These are phyloP conservation scores for Scaptomyza caliginosa DNA, from an alignment of 2,888 invertebrate species.

Conservation along the genomic window DNA sequence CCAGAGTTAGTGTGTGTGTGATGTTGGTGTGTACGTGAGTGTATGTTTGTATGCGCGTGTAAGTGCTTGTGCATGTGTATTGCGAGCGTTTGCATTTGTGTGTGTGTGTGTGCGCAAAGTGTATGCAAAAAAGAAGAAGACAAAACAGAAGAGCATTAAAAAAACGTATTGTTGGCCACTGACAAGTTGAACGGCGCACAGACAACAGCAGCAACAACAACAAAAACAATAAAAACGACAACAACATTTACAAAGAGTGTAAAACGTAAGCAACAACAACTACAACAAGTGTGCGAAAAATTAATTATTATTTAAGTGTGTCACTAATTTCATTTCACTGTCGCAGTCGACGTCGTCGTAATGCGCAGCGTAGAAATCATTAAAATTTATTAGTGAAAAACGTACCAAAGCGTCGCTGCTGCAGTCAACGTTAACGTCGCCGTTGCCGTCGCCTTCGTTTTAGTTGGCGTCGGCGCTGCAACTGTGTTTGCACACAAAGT, in stretches of 20 bases:
- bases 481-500: slow-evolving; percentile 61
- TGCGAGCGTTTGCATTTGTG: slow-evolving; percentile 46
- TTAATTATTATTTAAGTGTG: slow-evolving; percentile 78
- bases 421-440: slow-evolving; percentile 18
- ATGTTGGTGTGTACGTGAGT: slow-evolving; percentile 34
- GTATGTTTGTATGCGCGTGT: slow-evolving; percentile 43
- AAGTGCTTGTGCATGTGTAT: slow-evolving; percentile 51
- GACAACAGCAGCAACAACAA: slow-evolving; percentile 35
- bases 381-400: slow-evolving; percentile 63
- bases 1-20: slow-evolving; percentile 51
- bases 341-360: slow-evolving; percentile 42
- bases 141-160: slow-evolving; percentile 72
- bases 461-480: slow-evolving; percentile 56
- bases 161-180: slow-evolving; percentile 62
- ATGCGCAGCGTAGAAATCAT: slow-evolving; percentile 75
- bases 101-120: slow-evolving; percentile 76
- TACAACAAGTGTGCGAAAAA: slow-evolving; percentile 75
- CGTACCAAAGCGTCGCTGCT: slow-evolving; percentile 45
- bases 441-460: slow-evolving; percentile 34
- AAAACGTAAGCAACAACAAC: slow-evolving; percentile 48
- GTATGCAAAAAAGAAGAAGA: slow-evolving; percentile 78
- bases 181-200: slow-evolving; percentile 68
- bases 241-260: slow-evolving; percentile 16
- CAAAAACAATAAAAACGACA: slow-evolving; percentile 12
- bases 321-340: slow-evolving; percentile 74